phyloP scores from a whole-genome alignment of 1,140 invertebrate species.

The Tigriopus japonicus region DNA sequence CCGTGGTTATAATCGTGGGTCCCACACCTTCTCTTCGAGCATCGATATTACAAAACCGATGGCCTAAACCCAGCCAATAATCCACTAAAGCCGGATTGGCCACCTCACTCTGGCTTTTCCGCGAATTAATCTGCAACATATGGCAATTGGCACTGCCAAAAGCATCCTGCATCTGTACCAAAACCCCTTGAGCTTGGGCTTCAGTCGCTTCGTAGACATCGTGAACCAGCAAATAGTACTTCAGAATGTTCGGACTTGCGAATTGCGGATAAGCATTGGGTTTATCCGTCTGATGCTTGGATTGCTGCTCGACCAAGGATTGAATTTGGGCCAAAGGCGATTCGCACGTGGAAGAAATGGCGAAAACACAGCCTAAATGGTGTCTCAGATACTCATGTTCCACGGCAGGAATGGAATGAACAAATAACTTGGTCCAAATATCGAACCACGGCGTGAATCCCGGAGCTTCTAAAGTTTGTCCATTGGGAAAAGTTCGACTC shows the following conservation, averaged over 20 bases:
- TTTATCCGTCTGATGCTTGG: background rate
- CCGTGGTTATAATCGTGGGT: background rate
- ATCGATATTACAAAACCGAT: slow-evolving; percentile 1
- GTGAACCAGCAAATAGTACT: background rate
- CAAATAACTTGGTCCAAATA: slow-evolving; percentile 2
- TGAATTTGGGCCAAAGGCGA: background rate
- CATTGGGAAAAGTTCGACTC: background rate
- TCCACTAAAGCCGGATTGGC: background rate
- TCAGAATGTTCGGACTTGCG: background rate
- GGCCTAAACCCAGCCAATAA: background rate
- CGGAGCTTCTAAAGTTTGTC: background rate
- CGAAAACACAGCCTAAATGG: slow-evolving; percentile 1
- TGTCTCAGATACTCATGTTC: slow-evolving; percentile 10
- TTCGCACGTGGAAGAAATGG: background rate
- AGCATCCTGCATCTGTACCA: background rate
- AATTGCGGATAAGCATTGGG: background rate
- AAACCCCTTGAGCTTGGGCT: background rate
- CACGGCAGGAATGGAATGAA: slow-evolving; percentile 1
- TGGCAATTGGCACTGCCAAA: background rate
- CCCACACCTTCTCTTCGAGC: background rate
- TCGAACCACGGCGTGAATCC: slow-evolving; percentile 13
- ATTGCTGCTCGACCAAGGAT: background rate
- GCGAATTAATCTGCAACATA: background rate
- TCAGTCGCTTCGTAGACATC: background rate
- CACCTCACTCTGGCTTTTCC: background rate